These are phyloP conservation scores for Alligator sinensis DNA, from an alignment of 2,113 vertebrate species.

Conservation along the genomic window DNA sequence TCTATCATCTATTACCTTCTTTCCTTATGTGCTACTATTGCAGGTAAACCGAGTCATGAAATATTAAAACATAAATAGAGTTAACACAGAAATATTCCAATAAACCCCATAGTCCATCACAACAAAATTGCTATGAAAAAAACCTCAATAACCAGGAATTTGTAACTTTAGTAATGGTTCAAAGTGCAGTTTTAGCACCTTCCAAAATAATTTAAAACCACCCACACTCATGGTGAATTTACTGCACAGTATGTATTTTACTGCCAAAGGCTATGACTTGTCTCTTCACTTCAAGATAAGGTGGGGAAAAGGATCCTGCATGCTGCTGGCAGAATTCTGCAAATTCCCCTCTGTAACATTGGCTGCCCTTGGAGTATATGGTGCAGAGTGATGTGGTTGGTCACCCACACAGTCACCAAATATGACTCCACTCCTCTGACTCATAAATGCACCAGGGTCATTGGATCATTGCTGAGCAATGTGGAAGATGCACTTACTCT, in stretches of 20 bases:
- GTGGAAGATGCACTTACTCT: neutral
- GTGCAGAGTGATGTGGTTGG: neutral
- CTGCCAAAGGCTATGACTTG: neutral
- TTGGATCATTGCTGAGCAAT: neutral
- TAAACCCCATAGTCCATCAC: too few relatives aligned
- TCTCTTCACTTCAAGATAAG: neutral
- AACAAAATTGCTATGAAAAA: too few relatives aligned
- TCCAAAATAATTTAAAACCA: neutral
- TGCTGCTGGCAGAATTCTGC: neutral
- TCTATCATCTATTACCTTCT: too few relatives aligned
- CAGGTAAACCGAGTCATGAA: too few relatives aligned
- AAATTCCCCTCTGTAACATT: neutral
- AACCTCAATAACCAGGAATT: neutral
- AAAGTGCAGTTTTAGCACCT: neutral
- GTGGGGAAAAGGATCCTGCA: neutral
- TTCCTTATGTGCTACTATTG: too few relatives aligned
- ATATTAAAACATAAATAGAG: too few relatives aligned
- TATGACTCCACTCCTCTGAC: neutral
- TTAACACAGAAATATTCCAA: too few relatives aligned
- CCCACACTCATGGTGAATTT: neutral
- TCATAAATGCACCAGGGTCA: neutral
- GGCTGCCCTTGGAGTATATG: neutral
- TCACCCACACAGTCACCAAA: neutral
- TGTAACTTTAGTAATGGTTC: neutral
- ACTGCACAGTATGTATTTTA: neutral